These are phyloP conservation scores for Aythya fuligula DNA, from an alignment of 2,797 vertebrate species.

Conservation along the genomic window DNA sequence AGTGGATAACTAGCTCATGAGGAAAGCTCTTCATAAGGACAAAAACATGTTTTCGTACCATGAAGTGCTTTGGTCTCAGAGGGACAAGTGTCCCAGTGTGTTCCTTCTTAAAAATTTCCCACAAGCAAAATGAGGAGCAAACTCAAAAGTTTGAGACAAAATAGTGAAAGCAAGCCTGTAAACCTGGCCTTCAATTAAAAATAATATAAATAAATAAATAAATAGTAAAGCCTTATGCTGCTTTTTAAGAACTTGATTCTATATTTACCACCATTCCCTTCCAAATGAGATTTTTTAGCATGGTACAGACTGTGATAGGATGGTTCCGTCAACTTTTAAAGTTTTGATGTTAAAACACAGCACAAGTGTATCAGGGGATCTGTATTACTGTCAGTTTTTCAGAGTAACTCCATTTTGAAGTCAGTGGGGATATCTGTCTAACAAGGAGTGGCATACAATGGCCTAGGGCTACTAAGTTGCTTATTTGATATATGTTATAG, in stretches of 20 bases:
- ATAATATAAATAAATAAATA: too few relatives aligned
- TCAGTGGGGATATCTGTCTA: slow-evolving; percentile 17
- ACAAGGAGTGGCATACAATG: not conserved
- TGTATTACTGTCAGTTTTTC: not conserved
- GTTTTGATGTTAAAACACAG: not conserved
- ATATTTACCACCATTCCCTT: not conserved
- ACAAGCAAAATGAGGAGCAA: not conserved
- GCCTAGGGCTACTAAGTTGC: not conserved
- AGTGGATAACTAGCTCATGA: not conserved
- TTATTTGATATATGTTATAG: not conserved
- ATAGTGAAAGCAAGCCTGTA: not conserved
- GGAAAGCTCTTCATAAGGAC: not conserved
- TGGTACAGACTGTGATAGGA: not conserved
- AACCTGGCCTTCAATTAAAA: not conserved
- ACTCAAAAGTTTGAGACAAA: not conserved
- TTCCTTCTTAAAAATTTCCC: not conserved
- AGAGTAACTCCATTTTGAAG: not conserved
- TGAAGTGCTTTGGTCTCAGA: not conserved
- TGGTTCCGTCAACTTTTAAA: not conserved
- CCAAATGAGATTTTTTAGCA: not conserved
- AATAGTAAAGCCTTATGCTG: not conserved
- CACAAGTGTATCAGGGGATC: not conserved
- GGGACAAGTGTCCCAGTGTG: not conserved
- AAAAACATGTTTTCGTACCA: not conserved
- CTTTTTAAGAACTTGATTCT: not conserved